Base-by-base conservation (phyloP, 2,113 vertebrate species). In the Hippocampus barbouri region DNA sequence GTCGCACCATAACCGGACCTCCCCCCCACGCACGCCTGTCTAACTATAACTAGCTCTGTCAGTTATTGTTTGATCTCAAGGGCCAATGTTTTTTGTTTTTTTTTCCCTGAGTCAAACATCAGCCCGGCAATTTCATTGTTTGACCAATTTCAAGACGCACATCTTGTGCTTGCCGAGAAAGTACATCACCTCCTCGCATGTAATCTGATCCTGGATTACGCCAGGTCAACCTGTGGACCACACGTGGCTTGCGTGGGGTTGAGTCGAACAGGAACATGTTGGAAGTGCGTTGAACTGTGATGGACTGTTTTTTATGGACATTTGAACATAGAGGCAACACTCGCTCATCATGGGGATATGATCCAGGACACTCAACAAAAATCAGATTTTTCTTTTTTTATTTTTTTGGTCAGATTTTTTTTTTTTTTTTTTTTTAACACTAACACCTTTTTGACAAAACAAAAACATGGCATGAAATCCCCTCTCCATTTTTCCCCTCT, bases 41-140 rank as follows among this genome's bases (percentile, higher is more conserved):
- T 30, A 30, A 30, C 73, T 68, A 67, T 45, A 78, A 83, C 78
- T 60, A 59, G 66, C 81, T 68, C 66, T 87, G 84, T 82, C 78
- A 74, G 47, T 51, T 61, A 54, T 27, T 66, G 66, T 70, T 76
- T 45, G 53, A 66, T 74, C 49, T 70, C 23, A 8, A 73, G 61
- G 43, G 77, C 73, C 70, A 67, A 34, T 60, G 30, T 72, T 77
- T 79, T 78, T 53, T 69, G 1, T 49, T 18, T 20, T 18, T 49
- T 18, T 20, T 18, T 5, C 2, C 1, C 5, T 5, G 15, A 2
- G 74, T 83, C 66, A 38, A 41, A 80, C 21, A 76, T 84, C 45
- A 72, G 66, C 53, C 49, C 30, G 56, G 69, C 14, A 27, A 23
- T 66, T 25, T 47, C 56, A 59, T 61, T 59, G 53, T 68, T 77